These are phyloP conservation scores for Hiodon alosoides DNA, from an alignment of 2,113 vertebrate genomes.

Conservation along the genomic window DNA sequence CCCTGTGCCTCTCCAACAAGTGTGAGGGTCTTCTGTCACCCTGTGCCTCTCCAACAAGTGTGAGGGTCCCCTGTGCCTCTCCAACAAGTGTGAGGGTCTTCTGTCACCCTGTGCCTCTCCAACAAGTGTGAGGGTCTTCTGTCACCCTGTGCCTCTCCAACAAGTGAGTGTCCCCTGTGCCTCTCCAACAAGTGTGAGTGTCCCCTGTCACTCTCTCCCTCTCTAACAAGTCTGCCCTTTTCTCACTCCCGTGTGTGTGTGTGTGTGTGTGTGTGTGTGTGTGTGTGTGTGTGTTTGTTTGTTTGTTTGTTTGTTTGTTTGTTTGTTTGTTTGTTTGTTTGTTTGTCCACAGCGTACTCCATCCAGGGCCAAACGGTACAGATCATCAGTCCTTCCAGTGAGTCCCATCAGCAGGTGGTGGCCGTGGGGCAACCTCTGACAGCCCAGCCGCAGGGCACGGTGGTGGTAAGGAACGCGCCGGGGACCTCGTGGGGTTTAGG, in stretches of 20 bases:
- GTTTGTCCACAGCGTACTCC: conserved; percentile 74
- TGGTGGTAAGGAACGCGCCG: conserved; percentile 74
- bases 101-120: neutral
- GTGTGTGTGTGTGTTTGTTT: neutral
- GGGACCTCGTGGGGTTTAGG: no score
- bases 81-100: conserved; percentile 77
- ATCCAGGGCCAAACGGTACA: conserved; percentile 95
- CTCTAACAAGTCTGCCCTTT: no score
- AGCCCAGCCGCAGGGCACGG: conserved; percentile 91
- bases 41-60: neutral
- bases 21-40: conserved; percentile 57
- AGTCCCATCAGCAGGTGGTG: conserved; percentile 98
- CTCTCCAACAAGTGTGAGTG: no score
- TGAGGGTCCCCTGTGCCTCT: conserved; percentile 42
- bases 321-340: no score
- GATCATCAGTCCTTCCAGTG: conserved; percentile 96
- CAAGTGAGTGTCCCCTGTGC: no score
- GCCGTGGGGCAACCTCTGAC: conserved; percentile 92
- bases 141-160: no score
- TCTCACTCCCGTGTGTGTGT: no score
- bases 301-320: neutral
- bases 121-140: neutral
- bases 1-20: conserved; percentile 79
- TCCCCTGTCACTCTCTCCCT: no score
- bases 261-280: no score